A percentile compares a stretch with the other conserved stretches of the same genome.
Evolutionary conservation across 2,113 vertebrate species (phyloP).

Genomic region (Arenaria interpres): DNA sequence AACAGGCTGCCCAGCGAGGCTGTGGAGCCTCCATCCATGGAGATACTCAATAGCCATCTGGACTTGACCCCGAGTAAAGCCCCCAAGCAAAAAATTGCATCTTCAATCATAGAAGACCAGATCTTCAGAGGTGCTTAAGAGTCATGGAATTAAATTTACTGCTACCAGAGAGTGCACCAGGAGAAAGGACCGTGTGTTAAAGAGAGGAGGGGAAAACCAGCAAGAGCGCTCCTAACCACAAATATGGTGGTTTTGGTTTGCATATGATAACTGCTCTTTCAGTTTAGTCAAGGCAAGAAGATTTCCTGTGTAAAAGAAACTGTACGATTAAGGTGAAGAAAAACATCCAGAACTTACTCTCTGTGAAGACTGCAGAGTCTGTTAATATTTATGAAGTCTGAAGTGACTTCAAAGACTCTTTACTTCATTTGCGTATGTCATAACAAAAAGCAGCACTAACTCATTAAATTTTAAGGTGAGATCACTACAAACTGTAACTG

Average conservation of each 20-base stretch:
- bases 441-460: not conserved
- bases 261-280: not conserved
- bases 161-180: not conserved
- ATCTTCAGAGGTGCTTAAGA: too few relatives aligned
- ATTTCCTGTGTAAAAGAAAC: not conserved
- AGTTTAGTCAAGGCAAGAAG: not conserved
- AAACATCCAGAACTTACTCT: conserved; percentile 1
- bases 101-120: not conserved
- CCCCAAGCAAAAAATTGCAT: not conserved
- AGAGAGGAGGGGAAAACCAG: not conserved
- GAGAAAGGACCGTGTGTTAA: not conserved
- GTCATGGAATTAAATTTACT: not conserved
- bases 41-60: not conserved
- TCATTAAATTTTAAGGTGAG: not conserved
- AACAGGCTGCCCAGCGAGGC: not conserved
- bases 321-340: not conserved
- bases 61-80: not conserved
- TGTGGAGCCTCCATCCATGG: not conserved
- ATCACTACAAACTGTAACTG: not conserved
- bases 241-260: not conserved
- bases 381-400: conserved; percentile 58
- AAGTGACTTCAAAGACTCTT: conserved; percentile 54
- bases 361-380: conserved; percentile 13
- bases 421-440: conserved; percentile 9
- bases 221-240: not conserved